phyloP scores from a whole-genome alignment of 2,113 vertebrate genomes.

The Arothron firmamentum region DNA sequence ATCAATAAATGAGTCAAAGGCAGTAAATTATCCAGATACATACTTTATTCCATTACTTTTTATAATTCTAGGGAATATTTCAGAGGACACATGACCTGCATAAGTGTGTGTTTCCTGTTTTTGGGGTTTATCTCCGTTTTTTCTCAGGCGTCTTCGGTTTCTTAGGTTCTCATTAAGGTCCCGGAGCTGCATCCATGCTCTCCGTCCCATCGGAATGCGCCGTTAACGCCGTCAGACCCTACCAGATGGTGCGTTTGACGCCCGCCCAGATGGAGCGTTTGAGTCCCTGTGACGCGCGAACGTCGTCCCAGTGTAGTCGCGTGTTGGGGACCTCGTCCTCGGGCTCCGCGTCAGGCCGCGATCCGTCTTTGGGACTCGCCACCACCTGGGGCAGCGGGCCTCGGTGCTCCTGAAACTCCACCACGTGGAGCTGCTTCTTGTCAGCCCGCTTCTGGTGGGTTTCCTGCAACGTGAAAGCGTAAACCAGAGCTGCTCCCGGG shows the following conservation, averaged over 20 bases:
- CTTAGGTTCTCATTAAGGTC: too few species aligned
- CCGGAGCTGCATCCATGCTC: neutral
- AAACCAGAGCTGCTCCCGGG: neutral
- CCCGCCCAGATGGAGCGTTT: constrained; percentile 78
- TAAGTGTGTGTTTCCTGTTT: too few species aligned
- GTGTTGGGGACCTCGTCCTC: constrained; percentile 78
- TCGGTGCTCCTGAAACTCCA: constrained; percentile 83
- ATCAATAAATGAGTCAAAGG: neutral
- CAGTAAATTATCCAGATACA: neutral
- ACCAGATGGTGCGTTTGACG: constrained; percentile 79
- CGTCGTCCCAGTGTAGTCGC: constrained; percentile 85
- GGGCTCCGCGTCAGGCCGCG: constrained; percentile 69
- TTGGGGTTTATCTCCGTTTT: too few species aligned
- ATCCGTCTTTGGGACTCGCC: constrained; percentile 70
- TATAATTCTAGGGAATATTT: neutral
- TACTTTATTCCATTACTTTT: constrained; percentile 19
- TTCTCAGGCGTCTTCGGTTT: too few species aligned
- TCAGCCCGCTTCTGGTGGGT: constrained; percentile 85
- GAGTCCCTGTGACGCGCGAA: constrained; percentile 78
- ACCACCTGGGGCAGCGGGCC: constrained; percentile 85
- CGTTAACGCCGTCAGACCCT: constrained; percentile 17
- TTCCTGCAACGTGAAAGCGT: constrained; percentile 67
- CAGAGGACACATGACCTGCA: neutral
- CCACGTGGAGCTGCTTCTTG: constrained; percentile 83
- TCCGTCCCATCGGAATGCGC: neutral